A percentile compares a stretch with the other conserved stretches of the same genome.
These are phyloP conservation scores for Auanema freiburgensis DNA, from an alignment of 2,888 invertebrate species.

Conservation along the genomic window DNA sequence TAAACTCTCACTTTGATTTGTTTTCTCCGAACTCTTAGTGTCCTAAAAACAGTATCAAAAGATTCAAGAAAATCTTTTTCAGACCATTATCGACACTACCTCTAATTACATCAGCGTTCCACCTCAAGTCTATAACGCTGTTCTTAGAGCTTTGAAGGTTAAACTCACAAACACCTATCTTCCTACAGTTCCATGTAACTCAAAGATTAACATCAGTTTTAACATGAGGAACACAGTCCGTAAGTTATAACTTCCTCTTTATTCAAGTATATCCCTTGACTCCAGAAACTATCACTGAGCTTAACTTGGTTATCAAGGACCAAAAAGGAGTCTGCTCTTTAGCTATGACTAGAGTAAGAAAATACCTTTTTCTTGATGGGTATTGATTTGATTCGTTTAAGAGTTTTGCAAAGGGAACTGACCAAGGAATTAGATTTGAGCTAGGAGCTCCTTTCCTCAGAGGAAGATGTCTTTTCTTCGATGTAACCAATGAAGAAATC, in stretches of 20 bases:
- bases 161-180: constrained; percentile 5
- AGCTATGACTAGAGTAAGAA: constrained; percentile 13
- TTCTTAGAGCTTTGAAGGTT: background rate
- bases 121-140: background rate
- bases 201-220: constrained; percentile 16
- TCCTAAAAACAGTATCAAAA: no score
- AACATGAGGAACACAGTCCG: background rate
- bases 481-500: constrained; percentile 5
- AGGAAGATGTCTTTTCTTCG: constrained; percentile 20
- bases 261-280: background rate
- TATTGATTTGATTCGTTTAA: no score
- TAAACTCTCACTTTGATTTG: no score
- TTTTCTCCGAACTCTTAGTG: background rate
- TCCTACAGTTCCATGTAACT: constrained; percentile 17
- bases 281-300: constrained; percentile 4
- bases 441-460: constrained; percentile 19
- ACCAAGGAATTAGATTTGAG: constrained; percentile 6
- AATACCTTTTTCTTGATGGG: no score
- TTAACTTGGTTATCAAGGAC: constrained; percentile 17
- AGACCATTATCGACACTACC: constrained; percentile 15
- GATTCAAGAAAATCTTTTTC: background rate
- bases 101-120: constrained; percentile 22
- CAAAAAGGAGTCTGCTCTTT: constrained; percentile 18
- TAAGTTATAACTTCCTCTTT: background rate
- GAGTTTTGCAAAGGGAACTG: background rate